phyloP scores from a whole-genome alignment of 2,797 vertebrate genomes.

The Melanotaenia parkinsoni region DNA sequence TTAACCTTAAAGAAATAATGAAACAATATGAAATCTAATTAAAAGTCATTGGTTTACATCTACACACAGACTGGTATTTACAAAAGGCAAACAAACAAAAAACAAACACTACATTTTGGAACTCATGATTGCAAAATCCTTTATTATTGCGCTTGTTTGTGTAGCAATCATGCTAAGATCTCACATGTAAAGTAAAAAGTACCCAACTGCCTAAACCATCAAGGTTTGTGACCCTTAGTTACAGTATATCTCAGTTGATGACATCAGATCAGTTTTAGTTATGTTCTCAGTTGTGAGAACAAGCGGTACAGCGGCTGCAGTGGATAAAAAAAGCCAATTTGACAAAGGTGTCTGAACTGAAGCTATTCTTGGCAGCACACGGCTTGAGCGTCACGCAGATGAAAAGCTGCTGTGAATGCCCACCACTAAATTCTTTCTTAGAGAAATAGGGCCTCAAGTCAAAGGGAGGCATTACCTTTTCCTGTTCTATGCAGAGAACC shows the following conservation, averaged over 20 bases:
- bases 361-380: conserved; percentile 56
- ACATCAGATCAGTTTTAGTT: conserved; percentile 17
- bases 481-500: conserved; percentile 16
- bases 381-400: conserved; percentile 32
- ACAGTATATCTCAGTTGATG: background rate
- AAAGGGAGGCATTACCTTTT: conserved; percentile 21
- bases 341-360: conserved; percentile 60
- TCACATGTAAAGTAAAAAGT: background rate
- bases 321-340: conserved; percentile 35
- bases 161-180: background rate
- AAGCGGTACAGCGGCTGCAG: conserved; percentile 30
- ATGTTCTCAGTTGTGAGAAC: conserved; percentile 23
- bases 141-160: conserved; percentile 3
- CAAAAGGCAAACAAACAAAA: background rate
- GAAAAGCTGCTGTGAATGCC: conserved; percentile 42
- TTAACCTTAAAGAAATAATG: background rate
- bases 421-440: conserved; percentile 32
- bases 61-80: background rate
- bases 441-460: conserved; percentile 31
- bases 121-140: background rate
- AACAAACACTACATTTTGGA: background rate
- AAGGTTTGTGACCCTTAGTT: background rate
- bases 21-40: background rate
- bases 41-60: background rate
- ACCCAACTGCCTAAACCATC: background rate